Percentiles rank a stretch among this genome's conserved stretches.
phyloP scores from a whole-genome alignment of 1,140 invertebrate species.

The Phymorhynchus buccinoides region DNA sequence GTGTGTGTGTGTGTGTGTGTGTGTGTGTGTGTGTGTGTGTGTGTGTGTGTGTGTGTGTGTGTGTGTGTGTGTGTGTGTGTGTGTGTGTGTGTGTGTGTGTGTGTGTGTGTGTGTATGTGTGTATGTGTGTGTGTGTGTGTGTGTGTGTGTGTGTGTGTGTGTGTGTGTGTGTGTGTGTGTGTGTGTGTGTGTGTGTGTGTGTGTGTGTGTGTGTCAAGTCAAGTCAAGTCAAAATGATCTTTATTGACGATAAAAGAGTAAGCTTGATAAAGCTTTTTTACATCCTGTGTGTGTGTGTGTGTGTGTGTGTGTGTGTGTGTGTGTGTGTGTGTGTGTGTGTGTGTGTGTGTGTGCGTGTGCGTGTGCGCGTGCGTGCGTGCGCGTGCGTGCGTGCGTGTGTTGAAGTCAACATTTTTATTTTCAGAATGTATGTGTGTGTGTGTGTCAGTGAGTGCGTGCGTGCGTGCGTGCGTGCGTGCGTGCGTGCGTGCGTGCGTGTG shows the following conservation, averaged over 20 bases:
- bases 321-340: slow-evolving; percentile 4
- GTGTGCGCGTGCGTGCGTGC: slow-evolving; percentile 15
- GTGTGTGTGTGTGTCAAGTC: slow-evolving; percentile 2
- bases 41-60: slow-evolving; percentile 8
- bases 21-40: slow-evolving; percentile 18
- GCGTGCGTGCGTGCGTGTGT: slow-evolving; percentile 16
- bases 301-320: slow-evolving; percentile 4
- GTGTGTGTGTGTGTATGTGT: not conserved
- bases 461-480: not conserved
- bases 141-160: slow-evolving; percentile 19
- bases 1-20: slow-evolving; percentile 11
- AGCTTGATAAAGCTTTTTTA: too few relatives aligned
- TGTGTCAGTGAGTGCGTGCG: too few relatives aligned
- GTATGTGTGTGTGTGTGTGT: slow-evolving; percentile 16
- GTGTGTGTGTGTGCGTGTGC: slow-evolving; percentile 2
- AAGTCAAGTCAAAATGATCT: too few relatives aligned
- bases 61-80: slow-evolving; percentile 4
- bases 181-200: not conserved
- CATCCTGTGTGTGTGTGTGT: too few relatives aligned
- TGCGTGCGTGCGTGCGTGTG: slow-evolving; percentile 28
- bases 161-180: slow-evolving; percentile 24
- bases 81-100: slow-evolving; percentile 3
- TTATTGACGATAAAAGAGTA: too few relatives aligned
- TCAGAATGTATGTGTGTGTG: too few relatives aligned
- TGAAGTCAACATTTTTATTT: too few relatives aligned